These are phyloP conservation scores for Nannospalax galili DNA, from an alignment of 2,113 vertebrate genomes.

Conservation along the genomic window DNA sequence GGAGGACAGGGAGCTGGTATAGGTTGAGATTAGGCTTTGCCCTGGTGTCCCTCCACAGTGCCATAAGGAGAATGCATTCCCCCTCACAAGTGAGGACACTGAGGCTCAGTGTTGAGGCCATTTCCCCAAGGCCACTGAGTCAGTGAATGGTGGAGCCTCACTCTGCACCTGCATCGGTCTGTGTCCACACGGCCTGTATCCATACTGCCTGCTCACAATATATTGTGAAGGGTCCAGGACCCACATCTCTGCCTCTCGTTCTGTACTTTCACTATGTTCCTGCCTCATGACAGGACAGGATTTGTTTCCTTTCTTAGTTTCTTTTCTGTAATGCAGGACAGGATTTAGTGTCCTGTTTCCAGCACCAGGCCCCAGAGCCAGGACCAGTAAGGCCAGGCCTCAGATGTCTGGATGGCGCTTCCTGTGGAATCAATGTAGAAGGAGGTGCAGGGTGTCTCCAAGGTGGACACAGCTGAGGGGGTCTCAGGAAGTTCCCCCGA, in stretches of 20 bases:
- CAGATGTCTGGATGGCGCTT: background rate
- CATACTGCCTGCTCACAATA: background rate
- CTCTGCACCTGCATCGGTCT: background rate
- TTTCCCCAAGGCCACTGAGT: background rate
- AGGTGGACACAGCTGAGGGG: too few relatives aligned
- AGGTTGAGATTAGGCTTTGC: background rate
- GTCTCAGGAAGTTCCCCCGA: background rate
- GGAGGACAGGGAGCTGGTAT: background rate
- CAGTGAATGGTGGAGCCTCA: accelerated
- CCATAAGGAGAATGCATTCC: background rate
- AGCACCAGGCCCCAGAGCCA: background rate
- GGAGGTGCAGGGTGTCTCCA: background rate
- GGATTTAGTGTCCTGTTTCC: background rate
- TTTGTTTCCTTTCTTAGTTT: too few relatives aligned
- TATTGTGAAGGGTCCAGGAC: background rate
- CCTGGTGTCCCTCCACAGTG: too few relatives aligned
- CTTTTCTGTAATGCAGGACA: too few relatives aligned
- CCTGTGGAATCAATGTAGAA: accelerated
- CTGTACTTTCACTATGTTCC: background rate
- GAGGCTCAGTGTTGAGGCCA: accelerated
- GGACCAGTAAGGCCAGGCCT: background rate
- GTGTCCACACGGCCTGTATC: background rate
- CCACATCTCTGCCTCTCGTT: background rate
- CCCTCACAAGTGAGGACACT: background rate
- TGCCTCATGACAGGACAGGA: background rate